Conservation (phyloP, 2,888 invertebrate genomes). For the Apamea epomidion region DNA sequence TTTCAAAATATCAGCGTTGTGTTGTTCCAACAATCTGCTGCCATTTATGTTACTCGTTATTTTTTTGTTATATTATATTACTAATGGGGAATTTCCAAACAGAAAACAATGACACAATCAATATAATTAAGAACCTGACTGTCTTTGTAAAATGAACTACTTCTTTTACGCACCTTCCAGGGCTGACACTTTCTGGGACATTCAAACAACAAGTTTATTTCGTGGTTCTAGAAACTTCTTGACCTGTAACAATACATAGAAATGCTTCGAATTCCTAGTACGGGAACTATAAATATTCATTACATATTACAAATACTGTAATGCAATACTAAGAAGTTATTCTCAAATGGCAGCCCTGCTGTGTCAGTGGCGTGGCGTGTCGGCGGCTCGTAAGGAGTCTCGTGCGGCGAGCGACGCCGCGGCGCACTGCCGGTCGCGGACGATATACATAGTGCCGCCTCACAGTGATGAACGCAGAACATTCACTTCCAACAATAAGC, state of each 20-base stretch:
- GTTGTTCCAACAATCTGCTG: background rate
- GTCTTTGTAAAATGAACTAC: background rate
- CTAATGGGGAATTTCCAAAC: background rate
- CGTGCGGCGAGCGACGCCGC: background rate
- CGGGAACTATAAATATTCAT: constrained; percentile 3
- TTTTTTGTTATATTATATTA: background rate
- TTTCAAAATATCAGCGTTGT: background rate
- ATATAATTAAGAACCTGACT: background rate
- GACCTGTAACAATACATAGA: background rate
- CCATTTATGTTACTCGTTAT: background rate
- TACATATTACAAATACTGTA: constrained; percentile 10
- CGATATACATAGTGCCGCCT: background rate
- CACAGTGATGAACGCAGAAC: background rate
- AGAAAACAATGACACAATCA: background rate
- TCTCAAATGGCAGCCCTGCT: background rate
- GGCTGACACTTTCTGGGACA: background rate
- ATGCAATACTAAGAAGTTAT: constrained; percentile 5
- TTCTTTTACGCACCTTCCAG: background rate
- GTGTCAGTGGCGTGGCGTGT: constrained; percentile 31
- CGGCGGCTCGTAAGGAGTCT: constrained; percentile 1
- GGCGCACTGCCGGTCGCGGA: background rate
- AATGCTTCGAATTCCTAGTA: background rate
- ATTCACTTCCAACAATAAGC: background rate
- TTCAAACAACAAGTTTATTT: background rate
- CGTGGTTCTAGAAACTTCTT: background rate